Evolutionary conservation across 2,888 invertebrate species (phyloP).

Genomic region (Trichogramma evanescens): DNA sequence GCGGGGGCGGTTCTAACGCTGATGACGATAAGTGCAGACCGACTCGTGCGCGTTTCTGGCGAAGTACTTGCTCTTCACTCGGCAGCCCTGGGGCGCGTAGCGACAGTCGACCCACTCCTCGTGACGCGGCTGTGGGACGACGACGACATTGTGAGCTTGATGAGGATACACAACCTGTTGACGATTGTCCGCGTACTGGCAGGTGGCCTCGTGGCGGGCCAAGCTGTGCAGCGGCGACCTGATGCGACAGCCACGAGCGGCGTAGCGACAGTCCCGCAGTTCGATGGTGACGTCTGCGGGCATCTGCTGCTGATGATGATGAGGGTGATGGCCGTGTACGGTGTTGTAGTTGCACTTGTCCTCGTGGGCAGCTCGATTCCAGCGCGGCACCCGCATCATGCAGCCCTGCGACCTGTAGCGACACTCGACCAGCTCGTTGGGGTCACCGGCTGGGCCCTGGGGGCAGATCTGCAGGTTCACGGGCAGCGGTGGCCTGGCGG

Average conservation of each 20-base stretch:
- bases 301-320: neutral
- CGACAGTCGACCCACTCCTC: slow-evolving; percentile 28
- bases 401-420: slow-evolving; percentile 32
- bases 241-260: slow-evolving; percentile 33
- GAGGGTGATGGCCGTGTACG: neutral
- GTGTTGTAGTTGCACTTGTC: slow-evolving; percentile 31
- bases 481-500: slow-evolving; percentile 25
- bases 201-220: slow-evolving; percentile 34
- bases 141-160: neutral
- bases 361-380: slow-evolving; percentile 31
- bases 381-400: slow-evolving; percentile 34
- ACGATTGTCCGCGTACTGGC: slow-evolving; percentile 29
- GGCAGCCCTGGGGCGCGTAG: slow-evolving; percentile 35
- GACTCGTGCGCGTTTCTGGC: slow-evolving; percentile 31
- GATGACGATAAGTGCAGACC: slow-evolving; percentile 33
- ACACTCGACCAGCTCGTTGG: slow-evolving; percentile 30
- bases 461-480: slow-evolving; percentile 32
- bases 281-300: slow-evolving; percentile 6
- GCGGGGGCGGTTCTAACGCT: too few relatives aligned
- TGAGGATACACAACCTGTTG: neutral
- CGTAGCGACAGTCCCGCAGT: slow-evolving; percentile 31
- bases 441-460: slow-evolving; percentile 20
- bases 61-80: slow-evolving; percentile 28
- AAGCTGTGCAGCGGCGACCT: slow-evolving; percentile 27
- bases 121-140: neutral